Conservation (phyloP, 2,113 vertebrate species). For the Cavia porcellus region DNA sequence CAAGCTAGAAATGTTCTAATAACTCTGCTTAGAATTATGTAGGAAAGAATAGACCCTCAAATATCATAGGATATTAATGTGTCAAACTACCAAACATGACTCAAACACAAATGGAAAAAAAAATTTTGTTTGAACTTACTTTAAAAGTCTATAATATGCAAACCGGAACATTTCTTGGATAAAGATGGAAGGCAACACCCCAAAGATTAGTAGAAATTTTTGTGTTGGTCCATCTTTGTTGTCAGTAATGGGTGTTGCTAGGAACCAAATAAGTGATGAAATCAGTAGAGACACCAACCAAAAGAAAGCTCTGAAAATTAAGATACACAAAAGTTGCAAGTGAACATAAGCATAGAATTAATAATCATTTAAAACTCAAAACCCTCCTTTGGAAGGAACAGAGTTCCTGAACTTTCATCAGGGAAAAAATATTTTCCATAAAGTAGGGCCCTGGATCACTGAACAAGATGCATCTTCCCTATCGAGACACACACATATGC, state of each 20-base stretch:
- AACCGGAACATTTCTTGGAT: slow-evolving; percentile 90
- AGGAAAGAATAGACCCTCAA: not conserved
- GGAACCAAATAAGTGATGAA: slow-evolving; percentile 89
- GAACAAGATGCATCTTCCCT: not conserved
- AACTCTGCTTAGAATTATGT: slow-evolving; percentile 6
- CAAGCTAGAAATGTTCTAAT: not conserved
- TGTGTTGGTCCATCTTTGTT: slow-evolving; percentile 85
- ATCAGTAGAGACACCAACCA: slow-evolving; percentile 90
- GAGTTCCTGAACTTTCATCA: slow-evolving; percentile 18
- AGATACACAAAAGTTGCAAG: not conserved
- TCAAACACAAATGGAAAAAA: not conserved
- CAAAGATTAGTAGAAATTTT: slow-evolving; percentile 90
- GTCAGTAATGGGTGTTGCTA: slow-evolving; percentile 87
- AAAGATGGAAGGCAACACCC: slow-evolving; percentile 89
- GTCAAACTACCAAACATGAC: slow-evolving; percentile 53
- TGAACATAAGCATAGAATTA: slow-evolving; percentile 9
- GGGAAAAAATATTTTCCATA: not conserved
- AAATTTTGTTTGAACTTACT: slow-evolving; percentile 90
- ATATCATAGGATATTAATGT: not conserved
- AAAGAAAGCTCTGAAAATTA: slow-evolving; percentile 87
- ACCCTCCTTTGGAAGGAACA: not conserved
- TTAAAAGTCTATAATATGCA: slow-evolving; percentile 89
- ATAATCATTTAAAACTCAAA: slow-evolving; percentile 19
- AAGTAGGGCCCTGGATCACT: not conserved
- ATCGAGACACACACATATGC: not conserved